Conservation (phyloP, 2,888 invertebrate species). For the Agrotis clavis region DNA sequence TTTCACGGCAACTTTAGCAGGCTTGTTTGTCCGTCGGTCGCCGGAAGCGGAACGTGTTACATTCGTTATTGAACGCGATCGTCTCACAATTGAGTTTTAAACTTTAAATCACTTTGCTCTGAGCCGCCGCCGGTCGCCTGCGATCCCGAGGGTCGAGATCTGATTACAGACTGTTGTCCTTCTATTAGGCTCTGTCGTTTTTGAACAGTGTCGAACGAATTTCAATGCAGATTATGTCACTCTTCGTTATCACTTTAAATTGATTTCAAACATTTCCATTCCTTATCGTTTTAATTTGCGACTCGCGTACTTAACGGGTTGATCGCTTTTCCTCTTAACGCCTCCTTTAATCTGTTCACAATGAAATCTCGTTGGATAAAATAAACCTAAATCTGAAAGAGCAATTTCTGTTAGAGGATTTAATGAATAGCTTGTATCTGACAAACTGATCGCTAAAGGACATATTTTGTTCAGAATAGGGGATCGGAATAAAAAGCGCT, state of each 20-base stretch:
- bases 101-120: conserved; percentile 78
- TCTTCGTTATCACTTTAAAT: conserved; percentile 73
- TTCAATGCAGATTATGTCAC: conserved; percentile 76
- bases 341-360: conserved; percentile 53
- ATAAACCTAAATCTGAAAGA: conserved; percentile 38
- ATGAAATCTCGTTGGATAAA: conserved; percentile 37
- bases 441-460: conserved; percentile 50
- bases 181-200: conserved; percentile 73
- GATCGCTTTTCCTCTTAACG: conserved; percentile 51
- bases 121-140: conserved; percentile 60
- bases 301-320: conserved; percentile 54
- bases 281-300: conserved; percentile 61
- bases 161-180: conserved; percentile 81
- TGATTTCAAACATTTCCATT: conserved; percentile 68
- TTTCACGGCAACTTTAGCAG: conserved; percentile 76
- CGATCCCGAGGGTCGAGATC: conserved; percentile 70
- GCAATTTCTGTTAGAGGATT: conserved; percentile 43
- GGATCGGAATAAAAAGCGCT: conserved; percentile 58
- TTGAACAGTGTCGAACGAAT: conserved; percentile 66
- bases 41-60: conserved; percentile 62
- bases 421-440: conserved; percentile 53
- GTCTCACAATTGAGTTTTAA: conserved; percentile 70
- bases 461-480: conserved; percentile 52
- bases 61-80: conserved; percentile 66
- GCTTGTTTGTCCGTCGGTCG: conserved; percentile 67